These are phyloP conservation scores for Neopipo cinnamomea DNA, from an alignment of 2,113 vertebrate genomes.

Conservation along the genomic window DNA sequence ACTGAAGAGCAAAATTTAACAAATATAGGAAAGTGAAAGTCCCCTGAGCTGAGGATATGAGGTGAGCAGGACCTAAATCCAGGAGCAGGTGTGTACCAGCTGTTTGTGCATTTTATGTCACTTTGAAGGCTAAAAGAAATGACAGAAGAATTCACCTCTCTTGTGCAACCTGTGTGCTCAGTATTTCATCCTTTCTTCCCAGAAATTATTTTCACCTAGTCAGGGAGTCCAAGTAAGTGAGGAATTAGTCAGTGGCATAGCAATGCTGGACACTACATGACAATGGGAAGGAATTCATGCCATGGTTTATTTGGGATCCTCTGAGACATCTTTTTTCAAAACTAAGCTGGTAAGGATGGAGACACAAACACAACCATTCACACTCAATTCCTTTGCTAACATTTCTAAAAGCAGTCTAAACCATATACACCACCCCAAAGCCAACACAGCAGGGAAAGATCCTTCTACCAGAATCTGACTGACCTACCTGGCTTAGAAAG, in stretches of 20 bases:
- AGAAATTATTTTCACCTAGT: not conserved
- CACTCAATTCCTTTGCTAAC: not conserved
- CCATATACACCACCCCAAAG: not conserved
- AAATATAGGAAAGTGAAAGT: not conserved
- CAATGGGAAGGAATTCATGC: not conserved
- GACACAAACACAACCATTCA: not conserved
- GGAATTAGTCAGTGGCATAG: not conserved
- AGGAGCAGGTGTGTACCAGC: not conserved
- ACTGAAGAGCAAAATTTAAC: not conserved
- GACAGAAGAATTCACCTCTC: not conserved
- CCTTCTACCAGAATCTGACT: not conserved
- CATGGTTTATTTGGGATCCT: not conserved
- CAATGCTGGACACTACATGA: accelerated
- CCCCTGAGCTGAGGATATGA: not conserved
- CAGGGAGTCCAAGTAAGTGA: not conserved
- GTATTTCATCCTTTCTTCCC: not conserved
- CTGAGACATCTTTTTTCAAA: not conserved
- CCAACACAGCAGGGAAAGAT: accelerated
- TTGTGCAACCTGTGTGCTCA: not conserved
- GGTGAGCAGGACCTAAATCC: not conserved
- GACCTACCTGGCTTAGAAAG: not conserved
- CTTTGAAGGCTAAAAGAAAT: not conserved
- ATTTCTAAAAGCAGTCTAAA: not conserved
- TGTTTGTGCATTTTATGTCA: not conserved
- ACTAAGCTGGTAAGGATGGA: not conserved